These are phyloP conservation scores for Sciurus carolinensis DNA, from an alignment of 2,797 vertebrate genomes.

Conservation along the genomic window DNA sequence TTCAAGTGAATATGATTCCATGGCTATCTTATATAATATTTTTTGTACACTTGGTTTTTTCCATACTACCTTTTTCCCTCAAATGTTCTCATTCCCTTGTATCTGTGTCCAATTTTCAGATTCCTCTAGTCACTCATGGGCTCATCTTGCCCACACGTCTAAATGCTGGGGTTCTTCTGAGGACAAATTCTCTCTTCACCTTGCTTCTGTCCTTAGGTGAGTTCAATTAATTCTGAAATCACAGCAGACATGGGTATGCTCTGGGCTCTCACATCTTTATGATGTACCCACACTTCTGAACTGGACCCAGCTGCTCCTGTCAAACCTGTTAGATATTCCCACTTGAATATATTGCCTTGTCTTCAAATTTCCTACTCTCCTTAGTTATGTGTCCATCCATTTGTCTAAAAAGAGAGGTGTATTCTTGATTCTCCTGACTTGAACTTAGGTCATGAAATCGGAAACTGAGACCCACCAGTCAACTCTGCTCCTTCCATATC, in stretches of 20 bases:
- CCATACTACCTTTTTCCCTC: not conserved
- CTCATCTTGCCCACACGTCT: not conserved
- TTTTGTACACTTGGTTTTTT: not conserved
- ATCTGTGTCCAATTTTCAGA: not conserved
- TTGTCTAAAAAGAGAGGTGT: not conserved
- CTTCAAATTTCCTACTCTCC: not conserved
- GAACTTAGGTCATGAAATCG: not conserved
- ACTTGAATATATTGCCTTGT: conserved; percentile 13
- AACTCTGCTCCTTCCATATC: not conserved
- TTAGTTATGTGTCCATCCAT: not conserved
- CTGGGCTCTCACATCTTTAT: not conserved
- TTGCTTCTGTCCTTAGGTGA: not conserved
- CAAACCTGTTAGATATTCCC: not conserved
- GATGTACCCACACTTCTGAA: not conserved
- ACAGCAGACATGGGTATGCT: not conserved
- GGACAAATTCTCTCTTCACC: not conserved
- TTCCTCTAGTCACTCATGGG: not conserved
- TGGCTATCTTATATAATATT: not conserved
- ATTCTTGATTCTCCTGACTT: not conserved
- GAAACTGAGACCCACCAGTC: too few relatives aligned
- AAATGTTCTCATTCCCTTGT: not conserved
- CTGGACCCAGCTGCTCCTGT: not conserved
- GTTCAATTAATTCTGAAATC: not conserved
- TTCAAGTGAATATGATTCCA: not conserved
- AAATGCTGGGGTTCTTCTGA: not conserved